phyloP scores from a whole-genome alignment of 2,797 vertebrate genomes.

The Diplodus sargus region DNA sequence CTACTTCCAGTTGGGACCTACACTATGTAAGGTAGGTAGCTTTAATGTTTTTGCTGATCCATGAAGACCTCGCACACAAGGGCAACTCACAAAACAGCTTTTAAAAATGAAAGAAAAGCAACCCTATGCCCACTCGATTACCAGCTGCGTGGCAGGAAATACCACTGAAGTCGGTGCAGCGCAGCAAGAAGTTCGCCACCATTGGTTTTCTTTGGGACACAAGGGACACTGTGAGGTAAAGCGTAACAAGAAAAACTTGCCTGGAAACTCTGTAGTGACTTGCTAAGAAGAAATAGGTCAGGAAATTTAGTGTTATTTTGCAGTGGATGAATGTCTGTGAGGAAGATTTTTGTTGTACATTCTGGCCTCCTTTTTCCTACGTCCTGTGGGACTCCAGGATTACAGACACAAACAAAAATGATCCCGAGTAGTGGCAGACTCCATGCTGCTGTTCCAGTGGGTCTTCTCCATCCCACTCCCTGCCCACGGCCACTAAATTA shows the following conservation, averaged over 20 bases:
- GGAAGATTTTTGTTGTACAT: background rate
- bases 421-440: background rate
- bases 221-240: background rate
- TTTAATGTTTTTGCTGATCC: no score
- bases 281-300: background rate
- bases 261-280: background rate
- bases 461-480: background rate
- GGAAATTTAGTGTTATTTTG: background rate
- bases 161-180: background rate
- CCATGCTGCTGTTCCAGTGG: background rate
- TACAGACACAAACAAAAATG: background rate
- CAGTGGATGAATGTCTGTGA: background rate
- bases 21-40: no score
- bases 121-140: background rate
- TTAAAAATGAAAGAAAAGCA: slow-evolving; percentile 7
- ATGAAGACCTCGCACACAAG: background rate
- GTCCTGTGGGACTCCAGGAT: background rate
- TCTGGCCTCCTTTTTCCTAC: background rate
- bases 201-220: background rate
- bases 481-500: slow-evolving; percentile 1
- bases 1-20: no score
- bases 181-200: background rate
- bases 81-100: background rate
- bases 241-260: no score
- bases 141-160: background rate